Evolutionary conservation across 2,888 invertebrate species (phyloP).

Genomic region (Spodoptera littoralis): DNA sequence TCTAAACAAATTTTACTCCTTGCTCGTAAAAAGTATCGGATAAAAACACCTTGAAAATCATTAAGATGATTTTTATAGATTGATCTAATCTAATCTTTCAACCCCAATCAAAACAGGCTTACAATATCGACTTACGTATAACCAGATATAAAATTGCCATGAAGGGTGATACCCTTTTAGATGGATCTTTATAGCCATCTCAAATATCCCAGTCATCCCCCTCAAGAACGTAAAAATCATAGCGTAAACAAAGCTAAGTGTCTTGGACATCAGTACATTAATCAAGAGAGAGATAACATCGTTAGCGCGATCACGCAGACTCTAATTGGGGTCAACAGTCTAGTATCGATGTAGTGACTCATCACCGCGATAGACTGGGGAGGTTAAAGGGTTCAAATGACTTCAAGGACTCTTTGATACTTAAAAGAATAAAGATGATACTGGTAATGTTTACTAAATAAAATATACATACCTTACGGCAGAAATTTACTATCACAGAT

Average conservation of each 20-base stretch:
- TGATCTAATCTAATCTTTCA: too few relatives aligned
- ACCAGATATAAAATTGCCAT: too few relatives aligned
- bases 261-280: constrained; percentile 31
- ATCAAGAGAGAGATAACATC: constrained; percentile 42
- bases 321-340: constrained; percentile 62
- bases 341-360: constrained; percentile 54
- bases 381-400: constrained; percentile 39
- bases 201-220: neutral
- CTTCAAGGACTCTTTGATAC: neutral
- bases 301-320: constrained; percentile 41
- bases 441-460: too few relatives aligned
- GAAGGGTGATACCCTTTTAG: too few relatives aligned
- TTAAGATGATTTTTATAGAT: too few relatives aligned
- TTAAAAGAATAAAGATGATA: too few relatives aligned
- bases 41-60: too few relatives aligned
- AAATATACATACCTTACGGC: too few relatives aligned
- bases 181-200: neutral
- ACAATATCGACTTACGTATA: too few relatives aligned
- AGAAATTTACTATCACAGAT: too few relatives aligned
- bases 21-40: neutral
- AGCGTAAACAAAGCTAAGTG: constrained; percentile 16
- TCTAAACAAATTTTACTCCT: neutral
- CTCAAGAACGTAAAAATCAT: constrained; percentile 3
- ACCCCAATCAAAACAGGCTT: too few relatives aligned
- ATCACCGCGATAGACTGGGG: constrained; percentile 34